Conservation (phyloP, 2,797 vertebrate species). For the Vireo griseus region DNA sequence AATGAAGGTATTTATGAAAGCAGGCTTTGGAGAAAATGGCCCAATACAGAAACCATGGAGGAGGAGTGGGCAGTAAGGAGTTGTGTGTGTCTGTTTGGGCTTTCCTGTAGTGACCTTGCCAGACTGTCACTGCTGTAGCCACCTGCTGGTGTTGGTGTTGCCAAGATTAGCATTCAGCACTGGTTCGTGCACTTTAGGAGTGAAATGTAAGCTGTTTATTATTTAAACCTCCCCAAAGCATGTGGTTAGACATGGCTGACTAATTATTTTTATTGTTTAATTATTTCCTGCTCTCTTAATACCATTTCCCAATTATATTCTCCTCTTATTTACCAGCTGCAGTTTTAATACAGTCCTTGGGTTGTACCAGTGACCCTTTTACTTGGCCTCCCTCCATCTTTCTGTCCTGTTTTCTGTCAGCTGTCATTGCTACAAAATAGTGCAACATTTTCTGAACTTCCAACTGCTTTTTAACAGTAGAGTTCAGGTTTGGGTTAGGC, state of each 20-base stretch:
- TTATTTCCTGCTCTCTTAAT: conserved; percentile 14
- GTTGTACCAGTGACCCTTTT: background rate
- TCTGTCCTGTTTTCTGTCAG: conserved; percentile 45
- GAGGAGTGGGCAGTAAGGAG: background rate
- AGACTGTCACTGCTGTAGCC: background rate
- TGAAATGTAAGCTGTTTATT: background rate
- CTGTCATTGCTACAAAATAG: background rate
- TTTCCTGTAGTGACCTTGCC: fast-evolving
- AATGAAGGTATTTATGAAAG: background rate
- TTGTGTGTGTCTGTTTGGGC: background rate
- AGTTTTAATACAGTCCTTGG: background rate
- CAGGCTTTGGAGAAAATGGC: background rate
- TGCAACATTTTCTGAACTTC: background rate
- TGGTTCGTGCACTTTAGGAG: background rate
- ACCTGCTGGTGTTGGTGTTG: background rate
- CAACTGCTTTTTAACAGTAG: background rate
- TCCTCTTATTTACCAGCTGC: conserved; percentile 4
- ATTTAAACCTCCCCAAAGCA: background rate
- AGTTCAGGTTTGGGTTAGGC: background rate
- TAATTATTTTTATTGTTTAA: background rate
- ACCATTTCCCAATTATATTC: background rate
- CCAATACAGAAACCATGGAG: background rate
- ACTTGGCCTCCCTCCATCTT: conserved; percentile 19
- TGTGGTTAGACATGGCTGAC: background rate
- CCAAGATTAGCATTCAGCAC: background rate